Evolutionary conservation across 2,888 invertebrate genomes (phyloP).

Genomic region (Tiliacea citrago): DNA sequence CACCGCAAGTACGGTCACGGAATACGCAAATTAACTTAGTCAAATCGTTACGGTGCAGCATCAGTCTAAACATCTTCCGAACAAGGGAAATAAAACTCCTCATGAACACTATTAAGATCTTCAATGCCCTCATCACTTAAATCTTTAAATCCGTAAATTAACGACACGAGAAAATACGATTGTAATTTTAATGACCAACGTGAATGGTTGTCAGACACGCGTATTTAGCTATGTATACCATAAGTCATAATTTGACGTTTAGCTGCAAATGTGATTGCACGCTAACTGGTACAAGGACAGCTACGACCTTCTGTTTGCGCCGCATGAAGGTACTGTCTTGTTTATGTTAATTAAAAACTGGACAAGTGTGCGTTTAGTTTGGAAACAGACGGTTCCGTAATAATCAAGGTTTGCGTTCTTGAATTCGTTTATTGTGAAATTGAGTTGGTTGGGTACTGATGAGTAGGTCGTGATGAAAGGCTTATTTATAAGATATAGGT

Average conservation of each 20-base stretch:
- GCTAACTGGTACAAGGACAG: slow-evolving; percentile 83
- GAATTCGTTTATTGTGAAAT: slow-evolving; percentile 12
- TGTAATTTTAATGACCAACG: slow-evolving; percentile 28
- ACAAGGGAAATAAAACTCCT: neutral
- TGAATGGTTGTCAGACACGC: slow-evolving; percentile 48
- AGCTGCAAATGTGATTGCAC: slow-evolving; percentile 83
- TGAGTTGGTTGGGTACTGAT: neutral
- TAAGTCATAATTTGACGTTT: slow-evolving; percentile 80
- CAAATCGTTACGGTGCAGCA: neutral
- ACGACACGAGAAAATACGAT: slow-evolving; percentile 35
- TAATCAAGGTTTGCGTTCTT: slow-evolving; percentile 12
- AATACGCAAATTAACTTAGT: neutral
- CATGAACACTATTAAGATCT: neutral
- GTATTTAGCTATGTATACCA: slow-evolving; percentile 54
- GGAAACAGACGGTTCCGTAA: slow-evolving; percentile 31
- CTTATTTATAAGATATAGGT: neutral
- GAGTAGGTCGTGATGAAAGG: neutral
- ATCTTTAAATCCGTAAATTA: slow-evolving; percentile 11
- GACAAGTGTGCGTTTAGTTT: slow-evolving; percentile 38
- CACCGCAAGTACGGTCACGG: neutral
- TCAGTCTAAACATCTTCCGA: neutral
- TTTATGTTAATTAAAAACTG: slow-evolving; percentile 67
- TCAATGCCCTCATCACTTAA: slow-evolving; percentile 4
- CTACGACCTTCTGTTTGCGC: slow-evolving; percentile 75
- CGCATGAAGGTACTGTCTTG: slow-evolving; percentile 74